phyloP scores from a whole-genome alignment of 2,797 vertebrate species.

The Uromys caudimaculatus region DNA sequence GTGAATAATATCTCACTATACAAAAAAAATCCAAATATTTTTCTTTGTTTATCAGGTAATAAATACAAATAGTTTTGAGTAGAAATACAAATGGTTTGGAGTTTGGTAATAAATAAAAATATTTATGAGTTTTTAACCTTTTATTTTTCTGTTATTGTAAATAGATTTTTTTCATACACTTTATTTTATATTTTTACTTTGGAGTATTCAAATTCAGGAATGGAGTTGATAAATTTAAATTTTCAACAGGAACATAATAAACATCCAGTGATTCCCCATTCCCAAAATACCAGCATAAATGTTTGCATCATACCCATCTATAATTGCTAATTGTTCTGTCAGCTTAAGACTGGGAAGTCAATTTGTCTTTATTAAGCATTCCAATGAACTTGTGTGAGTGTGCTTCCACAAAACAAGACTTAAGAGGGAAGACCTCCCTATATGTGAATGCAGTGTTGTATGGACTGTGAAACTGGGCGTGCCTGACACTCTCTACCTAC shows the following conservation, averaged over 20 bases:
- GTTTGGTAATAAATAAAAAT: not conserved
- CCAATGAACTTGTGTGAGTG: not conserved
- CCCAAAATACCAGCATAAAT: not conserved
- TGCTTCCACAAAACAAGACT: not conserved
- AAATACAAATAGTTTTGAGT: not conserved
- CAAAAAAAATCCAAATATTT: not conserved
- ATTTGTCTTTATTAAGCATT: not conserved
- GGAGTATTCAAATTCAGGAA: not conserved
- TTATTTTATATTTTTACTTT: not conserved
- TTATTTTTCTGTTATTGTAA: not conserved
- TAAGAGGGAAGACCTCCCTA: not conserved
- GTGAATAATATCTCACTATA: not conserved
- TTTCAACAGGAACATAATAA: not conserved
- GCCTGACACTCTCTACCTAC: not conserved
- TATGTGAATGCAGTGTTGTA: not conserved
- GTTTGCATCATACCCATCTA: not conserved
- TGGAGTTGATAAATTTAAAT: not conserved
- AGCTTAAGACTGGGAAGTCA: not conserved
- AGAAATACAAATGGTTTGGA: not conserved
- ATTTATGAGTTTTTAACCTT: not conserved
- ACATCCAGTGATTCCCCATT: not conserved
- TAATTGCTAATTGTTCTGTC: not conserved
- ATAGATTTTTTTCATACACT: not conserved
- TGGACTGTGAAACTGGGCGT: not conserved
- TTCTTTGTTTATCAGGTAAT: not conserved